Percentiles rank a stretch among this genome's conserved stretches.
Evolutionary conservation across 2,113 vertebrate species (phyloP).

Genomic region (Grammomys surdaster): DNA sequence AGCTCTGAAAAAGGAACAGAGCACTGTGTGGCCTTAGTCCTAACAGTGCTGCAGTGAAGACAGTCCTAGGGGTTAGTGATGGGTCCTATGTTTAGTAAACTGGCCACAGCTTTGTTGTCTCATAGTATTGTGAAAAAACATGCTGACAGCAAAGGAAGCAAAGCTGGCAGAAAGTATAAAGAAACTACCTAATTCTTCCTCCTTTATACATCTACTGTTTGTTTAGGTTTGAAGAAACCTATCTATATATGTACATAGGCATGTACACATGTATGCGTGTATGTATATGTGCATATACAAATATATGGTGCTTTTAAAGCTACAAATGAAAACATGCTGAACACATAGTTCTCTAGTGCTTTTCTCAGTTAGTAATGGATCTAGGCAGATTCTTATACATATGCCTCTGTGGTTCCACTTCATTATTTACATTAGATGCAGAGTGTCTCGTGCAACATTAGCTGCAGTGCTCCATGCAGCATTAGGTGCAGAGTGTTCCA

Average conservation of each 20-base stretch:
- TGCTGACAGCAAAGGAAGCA: background rate
- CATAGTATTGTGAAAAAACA: constrained; percentile 55
- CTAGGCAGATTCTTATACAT: background rate
- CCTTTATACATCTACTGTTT: background rate
- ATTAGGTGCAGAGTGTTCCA: background rate
- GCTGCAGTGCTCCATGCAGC: background rate
- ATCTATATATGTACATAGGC: background rate
- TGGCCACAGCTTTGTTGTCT: background rate
- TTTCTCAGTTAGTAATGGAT: constrained; percentile 54
- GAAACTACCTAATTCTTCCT: constrained; percentile 44
- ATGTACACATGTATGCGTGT: background rate
- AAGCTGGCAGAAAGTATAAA: background rate
- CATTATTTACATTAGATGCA: background rate
- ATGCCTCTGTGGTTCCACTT: background rate
- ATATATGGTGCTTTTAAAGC: background rate
- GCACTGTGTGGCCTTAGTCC: background rate
- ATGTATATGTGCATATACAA: background rate
- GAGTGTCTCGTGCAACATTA: background rate
- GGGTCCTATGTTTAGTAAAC: background rate
- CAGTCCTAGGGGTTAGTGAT: background rate
- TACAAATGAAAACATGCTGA: background rate
- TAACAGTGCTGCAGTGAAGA: background rate
- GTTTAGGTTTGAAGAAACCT: constrained; percentile 20
- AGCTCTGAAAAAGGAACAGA: background rate
- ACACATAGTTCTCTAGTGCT: background rate